phyloP scores from a whole-genome alignment of 2,113 vertebrate genomes.

The Telmatochromis brichardi region DNA sequence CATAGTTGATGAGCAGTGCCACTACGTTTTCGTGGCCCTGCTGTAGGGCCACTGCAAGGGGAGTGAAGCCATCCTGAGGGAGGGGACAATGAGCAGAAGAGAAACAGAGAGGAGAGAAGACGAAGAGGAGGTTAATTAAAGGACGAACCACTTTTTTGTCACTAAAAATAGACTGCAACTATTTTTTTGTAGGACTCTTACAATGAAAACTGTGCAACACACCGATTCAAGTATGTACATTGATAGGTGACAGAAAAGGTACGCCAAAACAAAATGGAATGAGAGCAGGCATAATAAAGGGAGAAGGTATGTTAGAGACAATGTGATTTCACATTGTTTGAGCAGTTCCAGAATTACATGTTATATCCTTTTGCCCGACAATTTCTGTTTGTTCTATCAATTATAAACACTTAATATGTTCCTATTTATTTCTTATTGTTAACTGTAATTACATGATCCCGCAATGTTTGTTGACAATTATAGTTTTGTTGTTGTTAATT shows the following conservation, averaged over 20 bases:
- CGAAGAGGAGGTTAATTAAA: background rate
- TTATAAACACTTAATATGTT: background rate
- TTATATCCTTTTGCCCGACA: background rate
- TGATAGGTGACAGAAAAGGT: background rate
- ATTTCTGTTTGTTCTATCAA: background rate
- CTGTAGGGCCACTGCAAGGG: conserved; percentile 91
- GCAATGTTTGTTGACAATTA: background rate
- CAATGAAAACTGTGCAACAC: background rate
- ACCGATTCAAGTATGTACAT: background rate
- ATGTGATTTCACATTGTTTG: background rate
- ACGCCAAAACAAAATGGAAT: background rate
- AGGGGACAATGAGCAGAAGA: background rate
- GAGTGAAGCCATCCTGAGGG: conserved; percentile 91
- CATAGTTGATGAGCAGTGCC: conserved; percentile 93
- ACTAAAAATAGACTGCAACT: background rate
- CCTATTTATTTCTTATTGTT: background rate
- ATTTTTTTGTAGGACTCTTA: background rate
- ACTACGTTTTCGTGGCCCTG: conserved; percentile 97
- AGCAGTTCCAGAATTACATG: background rate
- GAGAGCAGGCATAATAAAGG: background rate
- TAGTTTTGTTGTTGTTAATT: background rate
- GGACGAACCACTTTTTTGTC: background rate
- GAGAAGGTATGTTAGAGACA: background rate
- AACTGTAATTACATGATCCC: background rate
- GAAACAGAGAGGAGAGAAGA: background rate